Percentiles rank a stretch among this genome's conserved stretches.
Evolutionary conservation across 2,888 invertebrate species (phyloP).

Genomic region (Geophilus truncorum): DNA sequence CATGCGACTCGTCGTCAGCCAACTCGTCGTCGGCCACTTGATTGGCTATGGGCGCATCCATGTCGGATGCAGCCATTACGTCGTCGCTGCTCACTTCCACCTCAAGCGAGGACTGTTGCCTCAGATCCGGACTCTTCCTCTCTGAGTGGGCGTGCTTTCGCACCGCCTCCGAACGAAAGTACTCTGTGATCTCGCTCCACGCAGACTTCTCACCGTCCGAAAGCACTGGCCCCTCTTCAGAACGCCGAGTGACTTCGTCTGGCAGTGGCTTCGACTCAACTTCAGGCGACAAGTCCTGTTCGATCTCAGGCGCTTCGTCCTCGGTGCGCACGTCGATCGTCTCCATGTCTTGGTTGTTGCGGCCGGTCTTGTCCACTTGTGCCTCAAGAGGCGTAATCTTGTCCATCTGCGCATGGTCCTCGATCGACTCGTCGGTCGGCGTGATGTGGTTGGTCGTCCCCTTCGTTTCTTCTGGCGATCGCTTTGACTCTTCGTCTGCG

Average conservation of each 20-base stretch:
- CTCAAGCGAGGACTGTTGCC: constrained; percentile 42
- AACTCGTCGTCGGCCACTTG: not conserved
- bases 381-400: constrained; percentile 39
- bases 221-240: not conserved
- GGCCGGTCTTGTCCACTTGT: constrained; percentile 35
- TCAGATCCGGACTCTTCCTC: constrained; percentile 10
- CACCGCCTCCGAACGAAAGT: constrained; percentile 29
- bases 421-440: constrained; percentile 41
- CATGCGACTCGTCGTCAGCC: not conserved
- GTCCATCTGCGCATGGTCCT: constrained; percentile 41
- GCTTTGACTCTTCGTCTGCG: not conserved
- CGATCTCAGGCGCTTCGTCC: constrained; percentile 48
- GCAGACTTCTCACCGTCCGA: not conserved
- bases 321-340: constrained; percentile 47
- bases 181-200: constrained; percentile 33
- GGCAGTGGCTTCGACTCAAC: constrained; percentile 37
- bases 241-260: not conserved
- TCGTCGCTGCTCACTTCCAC: constrained; percentile 39
- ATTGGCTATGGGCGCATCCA: not conserved
- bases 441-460: constrained; percentile 31
- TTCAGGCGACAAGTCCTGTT: constrained; percentile 43
- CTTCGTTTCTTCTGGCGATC: not conserved
- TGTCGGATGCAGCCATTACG: not conserved
- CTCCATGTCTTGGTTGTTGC: constrained; percentile 41
- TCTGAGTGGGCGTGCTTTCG: not conserved